A percentile compares a stretch with the other conserved stretches of the same genome.
Evolutionary conservation across 2,113 vertebrate species (phyloP).

Genomic region (Kryptolebias marmoratus): DNA sequence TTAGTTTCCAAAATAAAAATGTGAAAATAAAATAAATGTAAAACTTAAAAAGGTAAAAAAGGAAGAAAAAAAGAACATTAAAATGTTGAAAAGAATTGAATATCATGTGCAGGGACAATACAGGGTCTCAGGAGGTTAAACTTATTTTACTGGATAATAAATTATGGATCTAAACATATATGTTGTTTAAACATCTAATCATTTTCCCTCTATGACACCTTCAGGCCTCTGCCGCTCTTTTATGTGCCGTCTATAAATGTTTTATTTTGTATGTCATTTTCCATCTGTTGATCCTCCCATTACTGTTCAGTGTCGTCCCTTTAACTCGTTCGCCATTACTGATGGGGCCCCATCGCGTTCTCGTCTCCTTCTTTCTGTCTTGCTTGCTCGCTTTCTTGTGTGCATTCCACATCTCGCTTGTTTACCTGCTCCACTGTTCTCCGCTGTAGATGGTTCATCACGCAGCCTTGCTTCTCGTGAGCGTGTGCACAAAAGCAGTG

Average conservation of each 20-base stretch:
- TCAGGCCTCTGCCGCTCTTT: constrained; percentile 4
- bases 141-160: too few relatives aligned
- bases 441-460: constrained; percentile 94
- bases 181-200: neutral
- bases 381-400: constrained; percentile 71
- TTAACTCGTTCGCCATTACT: constrained; percentile 19
- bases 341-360: constrained; percentile 34
- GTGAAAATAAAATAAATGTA: too few relatives aligned
- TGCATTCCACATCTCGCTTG: constrained; percentile 86
- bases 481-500: constrained; percentile 93
- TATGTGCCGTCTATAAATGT: constrained; percentile 2
- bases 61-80: too few relatives aligned
- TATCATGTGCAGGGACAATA: too few relatives aligned
- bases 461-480: constrained; percentile 97
- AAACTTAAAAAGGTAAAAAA: too few relatives aligned
- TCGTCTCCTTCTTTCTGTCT: constrained; percentile 25
- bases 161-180: too few relatives aligned
- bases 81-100: too few relatives aligned
- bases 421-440: constrained; percentile 95
- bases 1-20: too few relatives aligned
- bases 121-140: too few relatives aligned
- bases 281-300: constrained; percentile 6
- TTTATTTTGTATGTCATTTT: constrained; percentile 19
- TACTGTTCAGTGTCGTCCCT: constrained; percentile 22
- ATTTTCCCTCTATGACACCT: constrained; percentile 17